Base-by-base conservation (phyloP, 2,113 vertebrate species). In the Microcebus jonahi region DNA sequence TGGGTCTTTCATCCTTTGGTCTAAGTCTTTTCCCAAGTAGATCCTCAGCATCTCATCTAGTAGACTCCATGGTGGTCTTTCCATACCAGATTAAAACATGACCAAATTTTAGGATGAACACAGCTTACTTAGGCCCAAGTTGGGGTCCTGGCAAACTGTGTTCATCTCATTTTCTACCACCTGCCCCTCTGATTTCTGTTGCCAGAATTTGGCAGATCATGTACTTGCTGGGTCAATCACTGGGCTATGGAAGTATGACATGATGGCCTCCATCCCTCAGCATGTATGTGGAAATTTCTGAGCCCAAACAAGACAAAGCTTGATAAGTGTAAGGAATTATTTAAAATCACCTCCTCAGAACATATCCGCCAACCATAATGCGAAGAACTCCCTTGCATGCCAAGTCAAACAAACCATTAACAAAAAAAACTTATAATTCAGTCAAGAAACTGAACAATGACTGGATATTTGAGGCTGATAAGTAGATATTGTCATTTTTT, bases 221-320 rank as follows among this genome's bases (percentile, higher is more conserved):
- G 0, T 9, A 3, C 29, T 91, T 93, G 31, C 34, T 88, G 36
- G 34, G 31, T 14, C 73, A 92, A 1, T 50, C n/a, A 48, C 89
- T 55, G 21, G 55, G 73, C 11, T 88, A 3, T 82, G 11, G 48
- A 93, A 12, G 29, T 34, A 71, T 42, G 27, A 61, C n/a, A 85
- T 13, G 2, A 71, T 55, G 21, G 68, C 57, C 55, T 96, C 17
- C 29, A 57, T 4, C 20, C 50, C 70, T 59, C 13, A 6, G 12
- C 27, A 86, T 80, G 79, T 95, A 89, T 11, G 31, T 73, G 57
- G 36, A 48, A 48, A 68, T 14, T 85, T 90, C 81, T 82, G 65
- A 88, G 39, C 84, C 71, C 50, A 92, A 85, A 84, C 8, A 88
- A 80, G 76, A 92, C 55, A 81, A 97, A 42, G 68, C 39, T 87